These are phyloP conservation scores for Lycodopsis pacificus DNA, from an alignment of 2,797 vertebrate genomes.

Conservation along the genomic window DNA sequence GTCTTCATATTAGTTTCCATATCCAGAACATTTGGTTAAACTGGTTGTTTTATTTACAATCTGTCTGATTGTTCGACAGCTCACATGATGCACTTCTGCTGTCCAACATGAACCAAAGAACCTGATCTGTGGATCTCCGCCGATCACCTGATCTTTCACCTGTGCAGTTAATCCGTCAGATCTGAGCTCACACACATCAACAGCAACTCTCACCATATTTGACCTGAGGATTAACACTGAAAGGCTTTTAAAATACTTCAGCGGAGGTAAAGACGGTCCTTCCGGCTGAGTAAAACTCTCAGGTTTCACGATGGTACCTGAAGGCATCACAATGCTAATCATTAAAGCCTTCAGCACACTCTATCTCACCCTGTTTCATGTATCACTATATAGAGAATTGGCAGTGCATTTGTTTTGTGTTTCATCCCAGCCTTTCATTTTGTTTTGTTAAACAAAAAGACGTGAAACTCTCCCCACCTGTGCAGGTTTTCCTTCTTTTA, in stretches of 20 bases:
- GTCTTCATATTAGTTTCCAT: background rate
- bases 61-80: background rate
- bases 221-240: slow-evolving; percentile 63
- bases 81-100: no score
- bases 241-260: slow-evolving; percentile 63
- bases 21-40: background rate
- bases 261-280: background rate
- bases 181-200: slow-evolving; percentile 52
- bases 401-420: background rate
- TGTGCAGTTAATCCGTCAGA: slow-evolving; percentile 52
- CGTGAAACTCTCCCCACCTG: slow-evolving; percentile 21
- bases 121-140: background rate
- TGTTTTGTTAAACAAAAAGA: background rate
- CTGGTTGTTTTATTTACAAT: background rate
- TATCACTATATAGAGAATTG: background rate
- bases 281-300: slow-evolving; percentile 18
- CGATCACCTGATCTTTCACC: slow-evolving; percentile 18
- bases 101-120: slow-evolving; percentile 1
- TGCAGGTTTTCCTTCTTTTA: slow-evolving; percentile 28
- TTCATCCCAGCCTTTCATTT: background rate
- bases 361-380: background rate
- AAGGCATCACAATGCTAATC: slow-evolving; percentile 9
- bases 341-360: background rate
- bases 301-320: slow-evolving; percentile 33
- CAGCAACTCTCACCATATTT: slow-evolving; percentile 63